Evolutionary conservation across 2,888 invertebrate genomes (phyloP).

Genomic region (Cephus nigrinus): DNA sequence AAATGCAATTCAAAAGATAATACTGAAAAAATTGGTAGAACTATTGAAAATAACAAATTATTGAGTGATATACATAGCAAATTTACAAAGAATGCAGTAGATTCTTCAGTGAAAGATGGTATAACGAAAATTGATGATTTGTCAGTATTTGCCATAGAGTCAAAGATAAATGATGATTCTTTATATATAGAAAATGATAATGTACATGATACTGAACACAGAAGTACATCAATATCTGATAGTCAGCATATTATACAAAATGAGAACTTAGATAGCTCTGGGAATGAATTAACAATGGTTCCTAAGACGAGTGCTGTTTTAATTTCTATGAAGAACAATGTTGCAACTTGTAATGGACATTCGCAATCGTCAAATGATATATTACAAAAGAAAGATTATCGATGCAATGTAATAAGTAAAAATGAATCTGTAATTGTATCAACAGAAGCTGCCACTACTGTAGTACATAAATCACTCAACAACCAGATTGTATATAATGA

Average conservation of each 20-base stretch:
- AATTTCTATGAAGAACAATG: background rate
- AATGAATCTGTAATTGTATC: background rate
- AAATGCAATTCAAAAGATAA: background rate
- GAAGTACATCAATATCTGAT: background rate
- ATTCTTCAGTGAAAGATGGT: background rate
- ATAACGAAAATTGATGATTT: background rate
- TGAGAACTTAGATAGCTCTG: background rate
- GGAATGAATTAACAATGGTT: background rate
- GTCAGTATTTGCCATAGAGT: too few relatives aligned
- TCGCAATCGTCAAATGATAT: background rate
- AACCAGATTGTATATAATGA: background rate
- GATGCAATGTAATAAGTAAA: background rate
- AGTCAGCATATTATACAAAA: background rate
- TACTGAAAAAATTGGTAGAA: background rate
- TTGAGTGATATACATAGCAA: background rate
- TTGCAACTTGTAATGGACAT: background rate
- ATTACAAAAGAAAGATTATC: background rate
- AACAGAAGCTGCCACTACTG: background rate
- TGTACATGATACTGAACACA: background rate
- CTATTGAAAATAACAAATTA: background rate
- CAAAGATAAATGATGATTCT: background rate
- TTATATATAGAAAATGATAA: background rate
- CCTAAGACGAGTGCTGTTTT: background rate
- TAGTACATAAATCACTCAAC: background rate
- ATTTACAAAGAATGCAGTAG: background rate